Conservation (phyloP, 37 sponge, comb jelly and placozoan species). For the Ianthella basta region DNA sequence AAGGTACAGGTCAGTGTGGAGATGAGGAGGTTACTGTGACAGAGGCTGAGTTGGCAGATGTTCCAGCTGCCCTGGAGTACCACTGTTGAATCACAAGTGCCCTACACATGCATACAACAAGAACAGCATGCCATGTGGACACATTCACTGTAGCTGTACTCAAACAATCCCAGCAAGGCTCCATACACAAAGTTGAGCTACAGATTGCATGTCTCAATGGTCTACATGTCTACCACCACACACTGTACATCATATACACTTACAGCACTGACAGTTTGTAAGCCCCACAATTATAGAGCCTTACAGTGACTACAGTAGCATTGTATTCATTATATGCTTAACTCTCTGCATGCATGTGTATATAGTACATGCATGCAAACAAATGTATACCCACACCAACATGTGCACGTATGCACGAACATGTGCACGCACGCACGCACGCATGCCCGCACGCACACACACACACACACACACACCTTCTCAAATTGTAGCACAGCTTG, state of each 20-base stretch:
- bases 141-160: neutral
- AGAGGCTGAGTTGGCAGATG: conserved; percentile 28
- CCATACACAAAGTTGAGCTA: neutral
- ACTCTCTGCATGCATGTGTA: neutral
- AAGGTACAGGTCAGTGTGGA: conserved; percentile 63
- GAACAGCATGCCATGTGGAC: neutral
- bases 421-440: conserved; percentile 21
- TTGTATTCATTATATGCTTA: too few relatives aligned
- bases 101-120: neutral
- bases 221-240: too few relatives aligned
- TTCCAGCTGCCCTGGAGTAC: conserved; percentile 9
- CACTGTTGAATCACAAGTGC: neutral
- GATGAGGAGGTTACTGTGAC: conserved; percentile 47
- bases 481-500: conserved; percentile 7
- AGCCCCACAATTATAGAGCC: too few relatives aligned
- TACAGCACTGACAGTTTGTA: too few relatives aligned
- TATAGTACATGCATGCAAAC: conserved; percentile 9
- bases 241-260: too few relatives aligned
- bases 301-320: too few relatives aligned
- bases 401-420: neutral
- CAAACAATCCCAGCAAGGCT: neutral
- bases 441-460: conserved; percentile 37
- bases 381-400: too few relatives aligned
- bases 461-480: conserved; percentile 7
- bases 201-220: too few relatives aligned